Evolutionary conservation across 2,888 invertebrate species (phyloP).

Genomic region (Orchesella flavescens): DNA sequence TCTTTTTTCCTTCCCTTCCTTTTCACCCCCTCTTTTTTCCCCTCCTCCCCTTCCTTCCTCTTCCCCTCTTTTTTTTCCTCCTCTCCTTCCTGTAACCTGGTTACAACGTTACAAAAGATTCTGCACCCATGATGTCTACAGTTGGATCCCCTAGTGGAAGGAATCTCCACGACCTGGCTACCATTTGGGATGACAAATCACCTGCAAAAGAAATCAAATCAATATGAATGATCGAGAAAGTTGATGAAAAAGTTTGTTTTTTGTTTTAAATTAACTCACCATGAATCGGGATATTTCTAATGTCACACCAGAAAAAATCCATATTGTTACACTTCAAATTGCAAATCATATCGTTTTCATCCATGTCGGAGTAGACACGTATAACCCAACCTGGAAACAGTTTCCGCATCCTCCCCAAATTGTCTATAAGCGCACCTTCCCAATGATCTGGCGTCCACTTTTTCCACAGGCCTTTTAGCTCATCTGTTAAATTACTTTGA

Average conservation of each 20-base stretch:
- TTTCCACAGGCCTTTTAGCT: background rate
- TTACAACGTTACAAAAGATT: no score
- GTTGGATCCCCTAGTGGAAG: constrained; percentile 35
- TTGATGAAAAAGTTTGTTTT: no score
- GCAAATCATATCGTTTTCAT: background rate
- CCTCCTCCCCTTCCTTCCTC: no score
- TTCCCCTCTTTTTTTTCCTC: no score
- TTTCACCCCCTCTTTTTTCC: no score
- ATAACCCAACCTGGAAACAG: constrained; percentile 6
- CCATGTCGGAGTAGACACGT: background rate
- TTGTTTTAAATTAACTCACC: background rate
- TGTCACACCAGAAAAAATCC: constrained; percentile 38
- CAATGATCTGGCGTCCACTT: no score
- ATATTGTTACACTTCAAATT: background rate
- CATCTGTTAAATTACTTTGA: no score
- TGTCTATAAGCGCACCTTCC: background rate
- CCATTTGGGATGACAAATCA: background rate
- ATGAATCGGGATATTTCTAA: background rate
- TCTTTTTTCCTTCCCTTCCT: no score
- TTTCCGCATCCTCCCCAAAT: constrained; percentile 23
- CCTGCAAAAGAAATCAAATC: background rate
- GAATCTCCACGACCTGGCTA: constrained; percentile 15
- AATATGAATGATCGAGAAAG: no score
- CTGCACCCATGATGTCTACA: no score
- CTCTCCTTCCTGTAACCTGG: no score